Evolutionary conservation across 2,113 vertebrate genomes (phyloP).

Genomic region (Phalacrocorax brasilianus): DNA sequence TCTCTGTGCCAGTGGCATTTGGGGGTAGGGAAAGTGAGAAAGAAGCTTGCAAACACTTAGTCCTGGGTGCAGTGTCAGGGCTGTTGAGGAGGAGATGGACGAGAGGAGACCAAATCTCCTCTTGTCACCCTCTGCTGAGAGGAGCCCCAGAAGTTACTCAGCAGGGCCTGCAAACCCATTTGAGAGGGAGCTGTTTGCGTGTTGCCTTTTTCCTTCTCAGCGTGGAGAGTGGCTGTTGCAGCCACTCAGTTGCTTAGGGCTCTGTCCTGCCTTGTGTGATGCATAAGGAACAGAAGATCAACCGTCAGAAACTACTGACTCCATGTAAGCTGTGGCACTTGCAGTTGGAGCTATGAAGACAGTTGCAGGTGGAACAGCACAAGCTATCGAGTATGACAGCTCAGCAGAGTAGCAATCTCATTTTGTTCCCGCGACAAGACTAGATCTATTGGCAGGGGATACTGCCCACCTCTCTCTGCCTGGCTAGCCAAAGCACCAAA

Average conservation of each 20-base stretch:
- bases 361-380: conserved; percentile 24
- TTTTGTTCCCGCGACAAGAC: conserved; percentile 28
- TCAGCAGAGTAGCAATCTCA: conserved; percentile 34
- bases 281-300: background rate
- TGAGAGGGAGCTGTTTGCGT: background rate
- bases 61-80: background rate
- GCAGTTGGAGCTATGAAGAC: background rate
- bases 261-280: background rate
- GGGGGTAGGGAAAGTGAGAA: background rate
- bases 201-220: background rate
- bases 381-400: conserved; percentile 13
- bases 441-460: conserved; percentile 59
- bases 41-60: background rate
- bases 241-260: background rate
- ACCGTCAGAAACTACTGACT: background rate
- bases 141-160: background rate
- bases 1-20: background rate
- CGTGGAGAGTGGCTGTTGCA: background rate
- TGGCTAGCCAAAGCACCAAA: conserved; percentile 67
- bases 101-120: background rate
- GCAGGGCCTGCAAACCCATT: background rate
- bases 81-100: background rate
- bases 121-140: background rate
- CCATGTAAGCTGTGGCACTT: background rate
- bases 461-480: conserved; percentile 63